Evolutionary conservation across 2,797 vertebrate genomes (phyloP), one percentile per base, ranked within the genome.

Genomic region (Lateolabrax maculatus): DNA sequence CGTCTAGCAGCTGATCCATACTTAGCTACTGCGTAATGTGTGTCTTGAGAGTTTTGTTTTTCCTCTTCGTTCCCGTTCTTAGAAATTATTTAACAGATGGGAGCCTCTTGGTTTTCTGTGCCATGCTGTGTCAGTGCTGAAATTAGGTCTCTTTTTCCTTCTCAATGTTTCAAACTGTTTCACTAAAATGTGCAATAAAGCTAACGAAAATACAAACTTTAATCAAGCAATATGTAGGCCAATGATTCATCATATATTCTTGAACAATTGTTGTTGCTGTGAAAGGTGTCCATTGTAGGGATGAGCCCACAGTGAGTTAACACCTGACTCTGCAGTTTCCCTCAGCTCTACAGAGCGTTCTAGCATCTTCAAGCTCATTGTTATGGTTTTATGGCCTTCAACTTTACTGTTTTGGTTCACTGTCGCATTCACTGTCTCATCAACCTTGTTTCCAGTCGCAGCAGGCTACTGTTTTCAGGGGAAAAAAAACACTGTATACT

Each of bases 51-150:
- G 67, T 23, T 80, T 66, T 67, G 58, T 74, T 84, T 69, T 41
- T 31, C 15, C 56, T 78, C 56, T 61, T 58, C 3, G 37, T 56
- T 77, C 37, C 12, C 46, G 56, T 74, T 82, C n/a, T 29, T 34
- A 68, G 39, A 67, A 68, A 79, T 70, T 16, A 76, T 86, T 67
- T 36, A 80, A 64, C 80, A 80, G 78, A 84, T 74, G 75, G 76
- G 53, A 53, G 19, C 15, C 21, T 68, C 66, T 6, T 34, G 72
- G 62, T 82, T 63, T 75, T 73, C 39, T 0, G 6, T 60, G 21
- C 39, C 53, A 37, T 60, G 57, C 55, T 83, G 65, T 58, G 52
- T 58, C 19, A 74, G 73, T 9, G 37, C 39, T 58, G 39, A 43
- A 73, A 46, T 68, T 0, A 75, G 41, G 49, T 41, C 31, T 75